phyloP scores from a whole-genome alignment of 2,113 vertebrate genomes.

The Anhinga anhinga region DNA sequence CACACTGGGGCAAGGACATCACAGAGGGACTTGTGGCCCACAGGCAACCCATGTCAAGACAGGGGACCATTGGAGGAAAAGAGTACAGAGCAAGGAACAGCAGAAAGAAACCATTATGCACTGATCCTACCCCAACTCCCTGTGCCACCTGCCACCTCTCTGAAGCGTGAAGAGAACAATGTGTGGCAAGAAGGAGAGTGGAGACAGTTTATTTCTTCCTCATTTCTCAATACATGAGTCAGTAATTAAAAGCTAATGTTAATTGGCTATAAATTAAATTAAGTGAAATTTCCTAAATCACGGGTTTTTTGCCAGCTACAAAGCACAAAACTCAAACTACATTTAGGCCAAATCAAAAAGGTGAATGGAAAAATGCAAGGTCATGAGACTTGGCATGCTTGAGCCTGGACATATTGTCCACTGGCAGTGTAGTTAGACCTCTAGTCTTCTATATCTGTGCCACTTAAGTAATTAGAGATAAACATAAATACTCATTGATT shows the following conservation, averaged over 20 bases:
- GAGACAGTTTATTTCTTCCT: not conserved
- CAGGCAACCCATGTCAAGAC: too few relatives aligned
- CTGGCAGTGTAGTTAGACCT: not conserved
- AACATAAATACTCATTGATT: not conserved
- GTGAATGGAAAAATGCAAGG: fast-evolving
- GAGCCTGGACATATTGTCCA: not conserved
- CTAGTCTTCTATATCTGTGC: not conserved
- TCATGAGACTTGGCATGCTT: not conserved
- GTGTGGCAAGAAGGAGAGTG: not conserved
- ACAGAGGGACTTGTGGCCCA: too few relatives aligned
- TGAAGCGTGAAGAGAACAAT: not conserved
- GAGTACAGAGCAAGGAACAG: too few relatives aligned
- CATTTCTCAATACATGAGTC: not conserved
- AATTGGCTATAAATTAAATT: not conserved
- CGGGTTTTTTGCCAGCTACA: not conserved
- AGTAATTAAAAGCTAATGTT: not conserved
- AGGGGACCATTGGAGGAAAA: too few relatives aligned
- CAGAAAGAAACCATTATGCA: too few relatives aligned
- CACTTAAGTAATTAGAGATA: not conserved
- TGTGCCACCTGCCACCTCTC: too few relatives aligned
- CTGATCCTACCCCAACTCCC: too few relatives aligned
- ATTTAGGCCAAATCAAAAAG: not conserved
- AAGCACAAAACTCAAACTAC: not conserved
- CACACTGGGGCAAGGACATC: too few relatives aligned
- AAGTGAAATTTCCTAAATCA: not conserved